These are phyloP conservation scores for Gnathonemus longibarbis DNA, from an alignment of 2,113 vertebrate species.

Conservation along the genomic window DNA sequence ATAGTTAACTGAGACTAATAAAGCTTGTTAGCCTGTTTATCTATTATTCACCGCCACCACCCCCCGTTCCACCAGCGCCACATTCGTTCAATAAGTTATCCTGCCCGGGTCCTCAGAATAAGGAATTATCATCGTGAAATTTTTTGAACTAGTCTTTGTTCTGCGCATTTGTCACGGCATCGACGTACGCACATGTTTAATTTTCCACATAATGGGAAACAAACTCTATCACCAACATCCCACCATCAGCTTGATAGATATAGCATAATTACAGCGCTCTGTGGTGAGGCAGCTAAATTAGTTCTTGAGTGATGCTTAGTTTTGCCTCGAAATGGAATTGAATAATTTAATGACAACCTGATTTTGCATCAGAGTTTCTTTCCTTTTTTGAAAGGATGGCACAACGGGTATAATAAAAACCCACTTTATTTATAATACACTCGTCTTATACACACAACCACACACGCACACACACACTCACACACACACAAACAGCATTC, in stretches of 20 bases:
- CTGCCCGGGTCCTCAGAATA: neutral
- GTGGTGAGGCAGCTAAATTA: constrained; percentile 8
- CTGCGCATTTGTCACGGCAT: neutral
- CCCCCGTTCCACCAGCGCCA: neutral
- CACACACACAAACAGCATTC: neutral
- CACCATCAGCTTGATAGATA: constrained; percentile 4
- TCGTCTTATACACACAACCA: neutral
- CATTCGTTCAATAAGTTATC: neutral
- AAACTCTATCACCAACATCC: neutral
- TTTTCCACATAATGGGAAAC: neutral
- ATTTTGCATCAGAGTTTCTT: neutral
- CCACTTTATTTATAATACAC: neutral
- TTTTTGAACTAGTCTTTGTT: neutral
- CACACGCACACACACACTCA: neutral
- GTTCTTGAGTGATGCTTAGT: neutral
- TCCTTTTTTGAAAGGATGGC: neutral
- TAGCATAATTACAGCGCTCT: neutral
- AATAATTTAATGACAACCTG: constrained; percentile 7
- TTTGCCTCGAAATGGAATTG: neutral
- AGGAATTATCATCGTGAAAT: neutral
- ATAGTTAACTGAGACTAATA: neutral
- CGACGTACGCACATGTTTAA: constrained; percentile 1
- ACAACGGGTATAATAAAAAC: neutral
- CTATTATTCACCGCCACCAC: neutral
- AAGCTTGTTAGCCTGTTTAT: neutral